These are phyloP conservation scores for Brenthis ino DNA, from an alignment of 2,888 invertebrate genomes.

Conservation along the genomic window DNA sequence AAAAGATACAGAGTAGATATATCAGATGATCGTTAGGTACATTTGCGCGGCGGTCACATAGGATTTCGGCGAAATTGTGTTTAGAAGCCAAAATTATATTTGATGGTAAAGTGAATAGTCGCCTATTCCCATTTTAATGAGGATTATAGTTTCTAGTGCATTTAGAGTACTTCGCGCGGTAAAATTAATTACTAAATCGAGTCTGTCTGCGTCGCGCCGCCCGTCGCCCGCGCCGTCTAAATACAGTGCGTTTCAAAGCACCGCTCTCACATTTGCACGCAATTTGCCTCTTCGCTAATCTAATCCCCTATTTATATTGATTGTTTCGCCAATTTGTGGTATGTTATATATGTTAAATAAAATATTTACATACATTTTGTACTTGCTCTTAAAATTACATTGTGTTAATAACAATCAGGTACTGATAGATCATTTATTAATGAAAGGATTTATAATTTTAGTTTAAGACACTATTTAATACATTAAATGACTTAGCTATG, in stretches of 20 bases:
- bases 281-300: slow-evolving; percentile 53
- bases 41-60: slow-evolving; percentile 36
- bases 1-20: slow-evolving; percentile 23
- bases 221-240: slow-evolving; percentile 46
- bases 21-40: slow-evolving; percentile 36
- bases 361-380: background rate
- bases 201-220: slow-evolving; percentile 57
- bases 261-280: slow-evolving; percentile 49
- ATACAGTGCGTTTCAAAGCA: slow-evolving; percentile 61
- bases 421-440: too few relatives aligned
- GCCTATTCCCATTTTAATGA: slow-evolving; percentile 78
- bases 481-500: too few relatives aligned
- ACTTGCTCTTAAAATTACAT: too few relatives aligned
- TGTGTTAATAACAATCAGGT: too few relatives aligned
- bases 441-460: too few relatives aligned
- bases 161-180: slow-evolving; percentile 77
- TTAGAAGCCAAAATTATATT: slow-evolving; percentile 79
- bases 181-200: slow-evolving; percentile 81
- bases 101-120: slow-evolving; percentile 73
- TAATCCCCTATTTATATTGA: slow-evolving; percentile 41
- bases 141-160: slow-evolving; percentile 81
- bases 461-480: too few relatives aligned
- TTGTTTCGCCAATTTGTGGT: slow-evolving; percentile 24
- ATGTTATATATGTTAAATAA: slow-evolving; percentile 1
- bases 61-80: slow-evolving; percentile 55